These are phyloP conservation scores for Catharus ustulatus DNA, from an alignment of 2,797 vertebrate species.

Conservation along the genomic window DNA sequence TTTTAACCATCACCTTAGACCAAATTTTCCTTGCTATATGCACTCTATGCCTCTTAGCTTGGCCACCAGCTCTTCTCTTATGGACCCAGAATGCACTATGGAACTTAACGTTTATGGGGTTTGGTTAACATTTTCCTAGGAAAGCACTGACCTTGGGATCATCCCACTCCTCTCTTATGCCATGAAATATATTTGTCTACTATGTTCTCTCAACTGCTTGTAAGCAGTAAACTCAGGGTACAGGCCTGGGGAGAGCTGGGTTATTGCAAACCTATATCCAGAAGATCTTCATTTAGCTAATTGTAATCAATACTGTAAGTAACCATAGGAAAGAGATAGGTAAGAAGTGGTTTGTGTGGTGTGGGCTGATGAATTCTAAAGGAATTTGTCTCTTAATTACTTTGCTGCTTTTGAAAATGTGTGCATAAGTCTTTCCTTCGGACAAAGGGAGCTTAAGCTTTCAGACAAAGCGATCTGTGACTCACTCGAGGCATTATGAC, in stretches of 20 bases:
- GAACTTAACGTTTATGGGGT: neutral
- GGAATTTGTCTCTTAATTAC: conserved; percentile 11
- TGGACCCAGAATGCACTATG: neutral
- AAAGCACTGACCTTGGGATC: neutral
- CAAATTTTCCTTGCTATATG: neutral
- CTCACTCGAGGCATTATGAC: neutral
- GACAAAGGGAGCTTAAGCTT: conserved; percentile 10
- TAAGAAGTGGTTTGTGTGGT: neutral
- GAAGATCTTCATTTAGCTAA: neutral
- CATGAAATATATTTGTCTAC: neutral
- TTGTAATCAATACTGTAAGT: neutral
- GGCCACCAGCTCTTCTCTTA: neutral
- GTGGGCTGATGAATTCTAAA: neutral
- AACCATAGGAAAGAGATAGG: neutral
- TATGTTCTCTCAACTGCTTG: neutral
- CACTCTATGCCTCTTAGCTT: neutral
- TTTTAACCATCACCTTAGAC: neutral
- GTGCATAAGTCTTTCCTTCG: neutral
- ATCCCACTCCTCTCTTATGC: neutral
- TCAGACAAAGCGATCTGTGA: conserved; percentile 19
- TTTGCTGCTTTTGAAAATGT: conserved; percentile 6
- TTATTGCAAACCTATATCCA: neutral
- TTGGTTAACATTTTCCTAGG: neutral
- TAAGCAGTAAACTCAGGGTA: neutral
- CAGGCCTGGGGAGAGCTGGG: neutral